Evolutionary conservation across 1,140 invertebrate genomes (phyloP), one percentile per base, ranked within the genome.

Genomic region (Drosophila ficusphila): DNA sequence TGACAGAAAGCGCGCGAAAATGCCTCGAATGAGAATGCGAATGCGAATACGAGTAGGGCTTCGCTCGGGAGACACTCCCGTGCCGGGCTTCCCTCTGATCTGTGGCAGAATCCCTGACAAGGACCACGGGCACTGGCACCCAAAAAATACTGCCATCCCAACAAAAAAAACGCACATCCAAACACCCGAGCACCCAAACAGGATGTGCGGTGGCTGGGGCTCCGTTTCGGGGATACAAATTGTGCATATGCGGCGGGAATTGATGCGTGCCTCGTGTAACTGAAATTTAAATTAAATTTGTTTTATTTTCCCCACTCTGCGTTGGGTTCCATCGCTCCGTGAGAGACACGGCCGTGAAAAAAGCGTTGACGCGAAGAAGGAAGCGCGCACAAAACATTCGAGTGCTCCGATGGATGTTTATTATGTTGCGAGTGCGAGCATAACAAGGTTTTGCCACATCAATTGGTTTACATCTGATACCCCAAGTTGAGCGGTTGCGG

Each of bases 241-340:
- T 79, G 54, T 64, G 79, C 79, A 79, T 69, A 76, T 85, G 81
- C 65, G 72, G 67, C 81, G 49, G 38, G 38, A 79, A 75, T 79
- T 76, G 72, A 56, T 52, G 73, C 58, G 49, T 49, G 42, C 19
- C 31, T 53, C 68, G 52, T 47, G 53, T 52, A 79, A 69, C 53
- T 48, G 72, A 79, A 86, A 85, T 79, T 86, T 86, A 85, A 86
- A 86, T 85, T 86, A 76, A 79, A 86, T 86, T 85, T 49, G 61
- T 67, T 77, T 77, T 57, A 68, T 64, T 76, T 70, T 38, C 9
- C 27, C 36, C 4, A n/a, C 27, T 36, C 64, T 47, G 38, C 47
- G 41, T 60, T 38, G 65, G 77, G 44, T 81, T 61, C 56, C 62
- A 38, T 42, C 52, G n/a, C n/a, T n/a, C n/a, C n/a, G n/a, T 8